Evolutionary conservation across 2,113 vertebrate genomes (phyloP).

Genomic region (Cervus canadensis): DNA sequence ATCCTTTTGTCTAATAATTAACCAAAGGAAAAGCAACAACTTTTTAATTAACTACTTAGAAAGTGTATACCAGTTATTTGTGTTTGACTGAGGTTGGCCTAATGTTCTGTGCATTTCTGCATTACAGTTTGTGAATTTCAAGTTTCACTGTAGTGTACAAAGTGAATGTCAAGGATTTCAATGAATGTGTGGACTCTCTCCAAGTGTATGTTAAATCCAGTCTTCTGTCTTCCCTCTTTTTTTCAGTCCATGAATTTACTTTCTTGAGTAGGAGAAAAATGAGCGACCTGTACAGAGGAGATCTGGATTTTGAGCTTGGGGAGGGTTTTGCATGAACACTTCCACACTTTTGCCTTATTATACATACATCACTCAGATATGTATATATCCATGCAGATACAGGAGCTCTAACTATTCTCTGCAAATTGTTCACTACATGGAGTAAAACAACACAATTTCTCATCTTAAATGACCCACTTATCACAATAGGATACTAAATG

Average conservation of each 20-base stretch:
- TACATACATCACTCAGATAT: background rate
- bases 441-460: background rate
- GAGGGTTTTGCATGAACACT: background rate
- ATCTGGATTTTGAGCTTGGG: background rate
- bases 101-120: background rate
- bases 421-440: background rate
- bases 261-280: background rate
- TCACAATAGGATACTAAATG: background rate
- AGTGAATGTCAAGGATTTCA: background rate
- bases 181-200: background rate
- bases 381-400: fast-evolving
- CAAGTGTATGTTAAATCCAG: background rate
- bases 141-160: background rate
- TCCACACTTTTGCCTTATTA: fast-evolving
- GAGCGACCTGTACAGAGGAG: background rate
- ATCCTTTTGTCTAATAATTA: background rate
- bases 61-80: background rate
- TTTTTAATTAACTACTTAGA: background rate
- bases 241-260: background rate
- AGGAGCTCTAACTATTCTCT: background rate
- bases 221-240: background rate
- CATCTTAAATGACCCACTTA: background rate
- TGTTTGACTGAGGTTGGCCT: background rate
- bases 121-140: background rate
- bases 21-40: background rate